Conservation (phyloP, 2,113 vertebrate genomes). For the Lutjanus erythropterus region DNA sequence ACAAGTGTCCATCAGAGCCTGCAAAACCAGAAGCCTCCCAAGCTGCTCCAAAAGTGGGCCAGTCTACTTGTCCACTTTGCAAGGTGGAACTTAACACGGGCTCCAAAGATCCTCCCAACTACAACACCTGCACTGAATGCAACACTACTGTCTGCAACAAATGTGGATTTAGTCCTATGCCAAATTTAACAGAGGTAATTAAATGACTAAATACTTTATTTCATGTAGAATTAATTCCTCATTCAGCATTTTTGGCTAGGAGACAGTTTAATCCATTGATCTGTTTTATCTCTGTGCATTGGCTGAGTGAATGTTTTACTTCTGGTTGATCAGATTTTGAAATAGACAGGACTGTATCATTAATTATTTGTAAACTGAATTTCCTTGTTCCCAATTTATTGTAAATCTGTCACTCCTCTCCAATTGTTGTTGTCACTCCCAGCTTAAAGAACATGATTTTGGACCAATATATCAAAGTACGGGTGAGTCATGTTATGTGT, state of each 20-base stretch:
- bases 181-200: constrained; percentile 85
- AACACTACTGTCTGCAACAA: constrained; percentile 91
- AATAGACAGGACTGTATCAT: not conserved
- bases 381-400: not conserved
- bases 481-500: constrained; percentile 25
- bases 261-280: not conserved
- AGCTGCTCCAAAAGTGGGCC: constrained; percentile 42
- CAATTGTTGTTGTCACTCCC: not conserved
- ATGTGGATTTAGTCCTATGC: constrained; percentile 96
- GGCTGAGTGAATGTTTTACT: not conserved
- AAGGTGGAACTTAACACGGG: constrained; percentile 90
- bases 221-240: not conserved
- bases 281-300: not conserved
- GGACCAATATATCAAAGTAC: not conserved
- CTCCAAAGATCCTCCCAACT: constrained; percentile 89
- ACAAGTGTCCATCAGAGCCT: constrained; percentile 36
- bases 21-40: constrained; percentile 53
- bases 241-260: not conserved
- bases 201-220: not conserved
- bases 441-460: not conserved
- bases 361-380: not conserved
- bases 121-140: constrained; percentile 92
- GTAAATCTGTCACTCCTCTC: not conserved
- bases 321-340: not conserved
- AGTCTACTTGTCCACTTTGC: constrained; percentile 90